Evolutionary conservation across 2,888 invertebrate genomes (phyloP), one percentile per base, ranked within the genome.

Genomic region (Agrochola macilenta): DNA sequence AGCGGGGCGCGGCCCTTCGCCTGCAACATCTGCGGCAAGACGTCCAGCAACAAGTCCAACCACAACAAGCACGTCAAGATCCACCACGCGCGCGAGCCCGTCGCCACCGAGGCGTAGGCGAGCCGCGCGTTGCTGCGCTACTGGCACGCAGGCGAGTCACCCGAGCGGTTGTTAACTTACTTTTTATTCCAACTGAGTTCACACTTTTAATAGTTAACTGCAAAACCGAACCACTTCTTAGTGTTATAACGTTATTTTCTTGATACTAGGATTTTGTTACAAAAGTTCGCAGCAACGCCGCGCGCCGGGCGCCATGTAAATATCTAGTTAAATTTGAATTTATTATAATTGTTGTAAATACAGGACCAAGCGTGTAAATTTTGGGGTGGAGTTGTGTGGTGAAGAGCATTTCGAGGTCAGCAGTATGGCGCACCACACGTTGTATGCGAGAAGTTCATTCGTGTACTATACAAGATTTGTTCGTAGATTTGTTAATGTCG

Each of bases 21-120:
- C 0, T 99, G 99, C 95, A 98, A 98, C 90, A 98, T 99, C 78
- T 99, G 99, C 94, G 99, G 98, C 52, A 99, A 99, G 95, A 98
- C 98, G 14, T 98, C 98, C 69, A 98, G 98, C 88, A 99, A 99
- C 75, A 99, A 99, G 95, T 98, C 98, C 65, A 99, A 99, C 95
- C 99, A 99, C 91, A 98, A 99, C 91, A 99, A 99, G 93, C 99
- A 99, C 94, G 97, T 99, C 78, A 98, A 98, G 95, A 99, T 99
- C 89, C 99, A 99, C 94, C 98, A 99, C 95, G 98, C 98, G 72
- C 96, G 99, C 73, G 99, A 99, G 93, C 98, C 98, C 58, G 98
- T 99, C 85, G 98, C 98, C 87, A 98, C 98, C 14, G 99, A 99
- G 92, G 98, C 98, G 23, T 79, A 68, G 43, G 66, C 20, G 0